Evolutionary conservation across 2,888 invertebrate genomes (phyloP), one percentile per base, ranked within the genome.

Genomic region (Acanthococcus lagerstroemiae): DNA sequence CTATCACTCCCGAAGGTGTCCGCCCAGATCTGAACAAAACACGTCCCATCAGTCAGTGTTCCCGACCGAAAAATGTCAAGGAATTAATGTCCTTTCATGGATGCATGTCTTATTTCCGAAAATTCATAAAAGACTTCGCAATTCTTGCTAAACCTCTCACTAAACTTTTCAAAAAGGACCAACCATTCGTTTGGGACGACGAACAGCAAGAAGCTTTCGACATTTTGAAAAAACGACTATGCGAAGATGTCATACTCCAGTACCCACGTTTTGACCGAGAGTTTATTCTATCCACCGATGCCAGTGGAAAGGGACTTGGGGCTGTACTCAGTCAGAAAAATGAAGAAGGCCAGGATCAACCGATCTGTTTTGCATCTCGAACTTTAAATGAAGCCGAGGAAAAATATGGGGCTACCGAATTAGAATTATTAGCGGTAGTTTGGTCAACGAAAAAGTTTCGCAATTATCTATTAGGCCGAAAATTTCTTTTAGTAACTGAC

Each of bases 271-370:
- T 3, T 24, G 2, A 1, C 12, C 17, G 24, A 3, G 26, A 22
- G 24, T 55, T 55, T 4, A 55, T 26, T 2, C 55, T 55, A 1
- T 22, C 25, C 6, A 55, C 55, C 17, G 55, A 55, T 3, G 55
- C 55, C 1, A 15, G 9, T 1, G 15, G 12, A 17, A 1, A 65
- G 68, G 74, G 72, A 4, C 69, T 72, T 19, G 73, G 72, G 22
- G 69, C 72, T 6, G 72, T 75, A 6, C 65, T 74, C 4, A 71
- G 72, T 1, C 68, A 68, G 45, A 22, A 30, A 12, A 1, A n/a
- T n/a, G 74, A 75, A 61, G 70, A 69, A 1, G 70, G 72, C 54
- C n/a, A n/a, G n/a, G 74, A 75, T 37, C 68, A 71, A 17, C 74
- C 74, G 12, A 70, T 75, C 12, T 72, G 72, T 6, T 75, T 72